Evolutionary conservation across 2,113 vertebrate genomes (phyloP).

Genomic region (Probosciger aterrimus): DNA sequence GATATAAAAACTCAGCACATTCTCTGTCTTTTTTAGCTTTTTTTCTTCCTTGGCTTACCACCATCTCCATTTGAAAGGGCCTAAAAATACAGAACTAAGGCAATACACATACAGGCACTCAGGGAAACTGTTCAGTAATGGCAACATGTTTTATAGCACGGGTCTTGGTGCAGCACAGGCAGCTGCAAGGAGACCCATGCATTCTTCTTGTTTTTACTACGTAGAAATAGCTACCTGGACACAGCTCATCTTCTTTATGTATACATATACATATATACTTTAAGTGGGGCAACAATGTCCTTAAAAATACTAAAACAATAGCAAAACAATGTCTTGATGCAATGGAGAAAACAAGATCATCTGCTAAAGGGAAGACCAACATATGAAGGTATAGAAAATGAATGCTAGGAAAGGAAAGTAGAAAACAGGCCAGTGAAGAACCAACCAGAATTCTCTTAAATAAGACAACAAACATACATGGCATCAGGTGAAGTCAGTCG

Average conservation of each 20-base stretch:
- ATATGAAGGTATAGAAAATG: background rate
- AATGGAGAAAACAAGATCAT: background rate
- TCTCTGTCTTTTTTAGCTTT: background rate
- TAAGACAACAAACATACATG: background rate
- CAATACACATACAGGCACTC: accelerated
- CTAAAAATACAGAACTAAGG: background rate
- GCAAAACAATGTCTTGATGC: background rate
- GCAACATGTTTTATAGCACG: accelerated
- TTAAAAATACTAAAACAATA: accelerated
- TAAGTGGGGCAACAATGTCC: accelerated
- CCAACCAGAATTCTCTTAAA: background rate
- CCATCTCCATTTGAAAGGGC: background rate
- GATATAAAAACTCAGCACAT: background rate
- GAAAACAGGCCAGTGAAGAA: background rate
- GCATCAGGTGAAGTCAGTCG: background rate
- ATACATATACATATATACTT: accelerated
- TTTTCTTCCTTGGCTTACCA: background rate
- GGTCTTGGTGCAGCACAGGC: background rate
- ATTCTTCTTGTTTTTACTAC: background rate
- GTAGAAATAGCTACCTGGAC: background rate
- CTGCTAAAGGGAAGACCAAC: background rate
- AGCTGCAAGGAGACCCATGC: background rate
- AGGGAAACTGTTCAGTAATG: background rate
- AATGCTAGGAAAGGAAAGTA: background rate
- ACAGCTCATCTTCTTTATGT: background rate